A percentile compares a stretch with the other conserved stretches of the same genome.
These are phyloP conservation scores for Homarus americanus DNA, from an alignment of 1,140 invertebrate genomes.

Conservation along the genomic window DNA sequence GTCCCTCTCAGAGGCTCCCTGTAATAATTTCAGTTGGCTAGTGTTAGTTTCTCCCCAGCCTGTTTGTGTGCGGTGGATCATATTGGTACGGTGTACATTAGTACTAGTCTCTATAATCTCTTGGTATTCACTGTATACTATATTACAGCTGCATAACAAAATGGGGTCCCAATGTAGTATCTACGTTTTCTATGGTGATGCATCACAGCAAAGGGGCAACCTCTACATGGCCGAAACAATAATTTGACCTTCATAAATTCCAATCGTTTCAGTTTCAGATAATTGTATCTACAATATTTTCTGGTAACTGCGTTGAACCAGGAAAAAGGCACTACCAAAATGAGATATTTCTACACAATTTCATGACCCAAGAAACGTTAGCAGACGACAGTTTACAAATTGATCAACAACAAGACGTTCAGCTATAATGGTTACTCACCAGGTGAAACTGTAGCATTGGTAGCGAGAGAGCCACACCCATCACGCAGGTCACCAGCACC, in stretches of 20 bases:
- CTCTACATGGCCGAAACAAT: no score
- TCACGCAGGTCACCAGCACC: background rate
- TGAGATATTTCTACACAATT: background rate
- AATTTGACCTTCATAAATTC: background rate
- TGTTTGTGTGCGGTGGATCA: no score
- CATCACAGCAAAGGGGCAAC: no score
- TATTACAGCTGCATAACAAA: background rate
- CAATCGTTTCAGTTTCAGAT: background rate
- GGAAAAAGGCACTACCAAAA: background rate
- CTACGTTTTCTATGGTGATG: no score
- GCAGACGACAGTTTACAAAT: background rate
- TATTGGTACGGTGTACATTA: background rate
- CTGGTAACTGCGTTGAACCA: background rate
- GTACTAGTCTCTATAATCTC: background rate
- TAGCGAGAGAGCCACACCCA: background rate
- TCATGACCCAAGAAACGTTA: background rate
- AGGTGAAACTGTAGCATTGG: background rate
- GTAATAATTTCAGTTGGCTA: background rate
- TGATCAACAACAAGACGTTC: no score
- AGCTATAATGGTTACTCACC: no score
- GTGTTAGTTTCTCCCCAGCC: no score
- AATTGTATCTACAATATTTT: background rate
- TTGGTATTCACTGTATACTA: background rate
- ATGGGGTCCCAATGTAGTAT: background rate
- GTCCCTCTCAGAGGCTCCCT: background rate